These are phyloP conservation scores for Agonopterix heracliana DNA, from an alignment of 2,888 invertebrate species.

Conservation along the genomic window DNA sequence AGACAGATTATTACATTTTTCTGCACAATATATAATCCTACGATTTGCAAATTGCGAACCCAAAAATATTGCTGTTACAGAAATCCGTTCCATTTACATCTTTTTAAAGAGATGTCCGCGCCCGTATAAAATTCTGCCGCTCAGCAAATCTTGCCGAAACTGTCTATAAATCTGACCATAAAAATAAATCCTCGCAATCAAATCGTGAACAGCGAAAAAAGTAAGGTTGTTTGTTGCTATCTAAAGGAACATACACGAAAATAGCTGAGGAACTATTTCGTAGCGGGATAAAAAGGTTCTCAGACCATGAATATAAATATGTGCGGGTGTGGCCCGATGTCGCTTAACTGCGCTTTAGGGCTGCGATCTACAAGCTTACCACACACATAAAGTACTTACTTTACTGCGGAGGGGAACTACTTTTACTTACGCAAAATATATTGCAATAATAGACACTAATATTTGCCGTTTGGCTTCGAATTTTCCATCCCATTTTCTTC, in stretches of 20 bases:
- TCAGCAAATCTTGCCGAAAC: conserved; percentile 55
- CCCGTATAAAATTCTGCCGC: conserved; percentile 43
- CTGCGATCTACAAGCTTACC: conserved; percentile 15
- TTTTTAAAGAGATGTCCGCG: conserved; percentile 40
- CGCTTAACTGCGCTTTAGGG: conserved; percentile 37
- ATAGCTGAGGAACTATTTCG: conserved; percentile 57
- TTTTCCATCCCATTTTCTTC: too few species aligned
- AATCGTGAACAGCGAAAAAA: conserved; percentile 67
- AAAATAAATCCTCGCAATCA: conserved; percentile 73
- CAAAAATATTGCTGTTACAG: conserved; percentile 14
- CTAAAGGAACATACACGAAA: conserved; percentile 56
- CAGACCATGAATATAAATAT: conserved; percentile 65
- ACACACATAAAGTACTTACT: not conserved
- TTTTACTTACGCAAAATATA: too few species aligned
- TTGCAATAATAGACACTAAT: too few species aligned
- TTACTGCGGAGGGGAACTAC: too few species aligned
- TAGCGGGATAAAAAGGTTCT: conserved; percentile 56
- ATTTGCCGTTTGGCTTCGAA: too few species aligned
- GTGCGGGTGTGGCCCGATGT: conserved; percentile 40
- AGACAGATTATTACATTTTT: too few species aligned
- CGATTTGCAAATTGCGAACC: conserved; percentile 3
- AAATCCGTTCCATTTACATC: conserved; percentile 32
- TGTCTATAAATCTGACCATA: conserved; percentile 71
- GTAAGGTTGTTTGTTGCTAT: conserved; percentile 68
- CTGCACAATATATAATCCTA: too few species aligned